A percentile compares a stretch with the other conserved stretches of the same genome.
phyloP scores from a whole-genome alignment of 2,797 vertebrate genomes.

The Protosalanx chinensis region DNA sequence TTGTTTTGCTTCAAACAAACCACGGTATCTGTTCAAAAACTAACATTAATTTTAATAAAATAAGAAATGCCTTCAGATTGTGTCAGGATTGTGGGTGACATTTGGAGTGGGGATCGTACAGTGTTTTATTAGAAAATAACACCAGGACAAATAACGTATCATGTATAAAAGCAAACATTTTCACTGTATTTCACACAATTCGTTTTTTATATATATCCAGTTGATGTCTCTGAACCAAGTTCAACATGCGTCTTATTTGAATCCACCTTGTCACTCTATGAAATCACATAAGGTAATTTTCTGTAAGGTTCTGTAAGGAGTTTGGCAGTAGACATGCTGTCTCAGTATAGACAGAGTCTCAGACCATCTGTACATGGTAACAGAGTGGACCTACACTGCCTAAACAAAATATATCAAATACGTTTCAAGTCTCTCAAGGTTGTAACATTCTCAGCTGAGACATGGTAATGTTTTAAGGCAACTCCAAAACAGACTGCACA shows the following conservation, averaged over 20 bases:
- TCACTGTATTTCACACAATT: background rate
- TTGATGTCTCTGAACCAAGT: too few relatives aligned
- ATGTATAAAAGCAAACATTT: conserved; percentile 1
- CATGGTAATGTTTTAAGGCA: conserved; percentile 61
- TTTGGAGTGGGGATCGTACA: background rate
- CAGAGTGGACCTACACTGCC: background rate
- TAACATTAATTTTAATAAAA: conserved; percentile 87
- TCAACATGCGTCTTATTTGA: too few relatives aligned
- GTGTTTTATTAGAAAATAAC: conserved; percentile 55
- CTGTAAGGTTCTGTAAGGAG: background rate
- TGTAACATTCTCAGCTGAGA: conserved; percentile 23
- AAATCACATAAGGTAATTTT: background rate
- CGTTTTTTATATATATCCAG: too few relatives aligned
- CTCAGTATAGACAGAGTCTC: background rate
- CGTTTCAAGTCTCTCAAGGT: conserved; percentile 46
- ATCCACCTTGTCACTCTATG: background rate
- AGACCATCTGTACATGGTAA: background rate
- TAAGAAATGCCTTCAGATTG: conserved; percentile 66
- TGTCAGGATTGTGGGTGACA: conserved; percentile 38
- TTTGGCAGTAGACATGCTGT: too few relatives aligned
- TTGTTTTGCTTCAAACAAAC: conserved; percentile 79
- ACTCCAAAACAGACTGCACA: conserved; percentile 54
- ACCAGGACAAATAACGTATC: conserved; percentile 28
- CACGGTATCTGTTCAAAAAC: conserved; percentile 82
- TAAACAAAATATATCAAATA: background rate